Percentiles rank a stretch among this genome's conserved stretches.
Conservation (phyloP, 2,113 vertebrate species). For the Perca fluviatilis region DNA sequence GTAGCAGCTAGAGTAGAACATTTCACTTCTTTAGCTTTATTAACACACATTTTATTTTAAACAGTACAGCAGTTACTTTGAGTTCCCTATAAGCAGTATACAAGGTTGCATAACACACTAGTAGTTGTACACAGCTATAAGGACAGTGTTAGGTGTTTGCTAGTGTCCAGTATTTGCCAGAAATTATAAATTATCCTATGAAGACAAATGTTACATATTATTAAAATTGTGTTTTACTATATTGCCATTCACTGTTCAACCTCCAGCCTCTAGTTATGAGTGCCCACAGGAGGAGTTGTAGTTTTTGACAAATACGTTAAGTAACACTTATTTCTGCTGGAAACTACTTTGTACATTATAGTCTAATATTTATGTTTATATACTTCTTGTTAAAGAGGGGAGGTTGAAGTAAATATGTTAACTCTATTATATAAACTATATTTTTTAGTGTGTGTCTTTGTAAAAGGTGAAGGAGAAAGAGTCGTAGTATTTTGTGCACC, state of each 20-base stretch:
- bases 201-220: neutral
- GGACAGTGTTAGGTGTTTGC: neutral
- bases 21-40: neutral
- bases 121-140: neutral
- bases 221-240: neutral
- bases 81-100: neutral
- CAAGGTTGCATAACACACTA: neutral
- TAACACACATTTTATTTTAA: neutral
- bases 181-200: neutral
- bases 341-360: neutral
- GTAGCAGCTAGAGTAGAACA: slow-evolving; percentile 4
- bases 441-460: neutral
- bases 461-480: neutral
- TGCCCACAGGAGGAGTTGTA: neutral
- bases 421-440: neutral
- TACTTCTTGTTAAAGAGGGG: neutral
- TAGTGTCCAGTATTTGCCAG: neutral
- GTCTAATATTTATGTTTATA: too few relatives aligned
- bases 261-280: neutral
- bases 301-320: neutral
- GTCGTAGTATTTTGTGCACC: neutral
- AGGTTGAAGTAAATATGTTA: neutral
- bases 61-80: neutral
- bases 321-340: neutral
- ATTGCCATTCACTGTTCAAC: neutral